Base-by-base conservation (phyloP, 1,140 invertebrate genomes). In the Drosophila kepulauana region DNA sequence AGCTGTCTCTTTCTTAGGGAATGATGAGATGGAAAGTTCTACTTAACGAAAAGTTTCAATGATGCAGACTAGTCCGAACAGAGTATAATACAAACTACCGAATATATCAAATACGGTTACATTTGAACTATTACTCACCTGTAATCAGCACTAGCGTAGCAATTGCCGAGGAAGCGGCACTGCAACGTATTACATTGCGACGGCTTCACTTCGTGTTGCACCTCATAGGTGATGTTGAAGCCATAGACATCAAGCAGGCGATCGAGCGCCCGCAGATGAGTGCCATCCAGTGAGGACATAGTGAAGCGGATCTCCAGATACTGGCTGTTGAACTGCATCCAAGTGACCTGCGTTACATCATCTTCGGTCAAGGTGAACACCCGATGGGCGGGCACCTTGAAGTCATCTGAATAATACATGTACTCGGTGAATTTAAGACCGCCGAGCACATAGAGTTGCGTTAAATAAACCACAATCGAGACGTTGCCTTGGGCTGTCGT, bases 141-240 rank as follows among this genome's bases (percentile, higher is more conserved):
- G 82, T 94, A 97, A 81, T 97, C 94, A 0, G 92, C 91, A 28
- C 93, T 94, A 2, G 96, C 96, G 75, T 95, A 95, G 91, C 98
- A 99, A 88, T 97, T 95, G 13, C 98, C 98, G 1, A 97, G 94
- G 70, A 96, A 97, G 0, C 97, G 96, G 90, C 97, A 98, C 56
- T 95, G 94, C 52, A 95, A 94, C 13, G 96, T 95, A 45, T 95
- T 97, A 91, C 97, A 98, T 5, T 95, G 94, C 38, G 95, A 93
- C 1, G 93, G 75, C 75, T 94, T 94, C 15, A 94, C 93, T 8
- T 93, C 86, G 38, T 89, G 89, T 69, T 93, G 91, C 72, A 98
- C 95, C 87, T 97, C 97, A 91, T 98, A 98, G 3, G 97, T 98
- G 74, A 98, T 96, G 92, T 99, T 99, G 93, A 99, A 98, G 5